A percentile compares a stretch with the other conserved stretches of the same genome.
These are phyloP conservation scores for Miltochrista miniata DNA, from an alignment of 2,888 invertebrate species.

Conservation along the genomic window DNA sequence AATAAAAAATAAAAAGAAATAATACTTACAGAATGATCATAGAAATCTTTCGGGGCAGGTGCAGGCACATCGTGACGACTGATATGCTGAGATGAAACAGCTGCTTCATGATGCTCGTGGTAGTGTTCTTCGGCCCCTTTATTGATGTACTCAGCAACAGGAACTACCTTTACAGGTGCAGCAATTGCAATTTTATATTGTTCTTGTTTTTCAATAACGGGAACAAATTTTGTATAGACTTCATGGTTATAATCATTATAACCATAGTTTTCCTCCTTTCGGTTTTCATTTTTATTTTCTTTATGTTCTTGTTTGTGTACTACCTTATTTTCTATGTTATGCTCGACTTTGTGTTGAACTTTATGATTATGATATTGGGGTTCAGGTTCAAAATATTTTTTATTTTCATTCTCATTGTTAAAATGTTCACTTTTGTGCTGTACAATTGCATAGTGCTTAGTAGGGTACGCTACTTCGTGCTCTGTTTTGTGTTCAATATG, in stretches of 20 bases:
- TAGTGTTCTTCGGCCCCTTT: constrained; percentile 23
- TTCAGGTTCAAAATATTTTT: neutral
- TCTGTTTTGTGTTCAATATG: constrained; percentile 9
- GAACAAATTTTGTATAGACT: constrained; percentile 13
- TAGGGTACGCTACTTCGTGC: constrained; percentile 5
- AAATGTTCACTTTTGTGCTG: constrained; percentile 5
- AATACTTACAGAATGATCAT: constrained; percentile 40
- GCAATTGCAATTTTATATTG: constrained; percentile 5
- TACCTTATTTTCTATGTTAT: constrained; percentile 8
- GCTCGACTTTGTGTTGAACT: constrained; percentile 17
- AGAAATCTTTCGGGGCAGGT: constrained; percentile 50
- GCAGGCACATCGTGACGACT: constrained; percentile 52
- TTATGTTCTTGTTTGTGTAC: constrained; percentile 13
- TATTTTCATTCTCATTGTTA: constrained; percentile 2
- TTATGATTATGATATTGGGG: constrained; percentile 13
- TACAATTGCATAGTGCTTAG: neutral
- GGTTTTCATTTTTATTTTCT: constrained; percentile 1
- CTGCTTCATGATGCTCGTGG: constrained; percentile 28
- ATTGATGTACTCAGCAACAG: constrained; percentile 36
- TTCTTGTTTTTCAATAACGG: constrained; percentile 23
- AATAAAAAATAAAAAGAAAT: neutral
- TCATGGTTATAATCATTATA: constrained; percentile 3
- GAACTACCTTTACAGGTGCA: constrained; percentile 25
- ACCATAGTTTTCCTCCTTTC: neutral
- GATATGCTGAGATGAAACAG: constrained; percentile 64